Evolutionary conservation across 2,797 vertebrate genomes (phyloP), one percentile per base, ranked within the genome.

Genomic region (Galaxias olidus): DNA sequence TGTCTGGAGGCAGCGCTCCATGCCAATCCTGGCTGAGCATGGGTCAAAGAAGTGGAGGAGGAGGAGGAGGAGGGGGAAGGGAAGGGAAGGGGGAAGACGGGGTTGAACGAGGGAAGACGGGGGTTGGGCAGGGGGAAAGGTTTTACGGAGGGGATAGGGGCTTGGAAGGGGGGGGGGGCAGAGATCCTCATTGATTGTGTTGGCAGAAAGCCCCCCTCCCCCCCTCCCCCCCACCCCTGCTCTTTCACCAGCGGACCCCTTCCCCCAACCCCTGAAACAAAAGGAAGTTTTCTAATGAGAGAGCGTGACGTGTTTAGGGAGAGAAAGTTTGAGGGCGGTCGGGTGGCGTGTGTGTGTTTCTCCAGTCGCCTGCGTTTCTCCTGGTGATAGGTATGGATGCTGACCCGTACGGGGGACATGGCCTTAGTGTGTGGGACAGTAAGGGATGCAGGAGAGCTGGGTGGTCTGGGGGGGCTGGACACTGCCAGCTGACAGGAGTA

Each of bases 401-500:
- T 30, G 30, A 30, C 30, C 30, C 6, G 30, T 6, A 30, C 6
- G 30, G 57, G 13, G 57, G 20, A 20, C 48, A 46, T 40, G 59
- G 15, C 9, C 12, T 14, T 41, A 47, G 50, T 12, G 60, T 45
- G 19, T 43, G 45, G 46, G 61, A 49, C 49, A 47, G 20, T 41
- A 60, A 53, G 53, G 59, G 56, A 59, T 19, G 65, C 72, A 72
- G 68, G 76, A 85, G 80, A 82, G 76, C 19, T 71, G 81, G 88
- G 89, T 87, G 89, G 87, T 86, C 80, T 78, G 75, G 59, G 63
- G 63, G 78, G 84, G 77, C 71, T 69, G 78, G 83, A 69, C 85
- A 79, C 72, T 81, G 72, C 72, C 85, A 88, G 84, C 86, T 88
- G 87, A 87, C 87, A 75, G 87, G 84, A 88, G 87, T 87, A 89